Base-by-base conservation (phyloP, 2,797 vertebrate species). In the Notoglanidium macrostoma region DNA sequence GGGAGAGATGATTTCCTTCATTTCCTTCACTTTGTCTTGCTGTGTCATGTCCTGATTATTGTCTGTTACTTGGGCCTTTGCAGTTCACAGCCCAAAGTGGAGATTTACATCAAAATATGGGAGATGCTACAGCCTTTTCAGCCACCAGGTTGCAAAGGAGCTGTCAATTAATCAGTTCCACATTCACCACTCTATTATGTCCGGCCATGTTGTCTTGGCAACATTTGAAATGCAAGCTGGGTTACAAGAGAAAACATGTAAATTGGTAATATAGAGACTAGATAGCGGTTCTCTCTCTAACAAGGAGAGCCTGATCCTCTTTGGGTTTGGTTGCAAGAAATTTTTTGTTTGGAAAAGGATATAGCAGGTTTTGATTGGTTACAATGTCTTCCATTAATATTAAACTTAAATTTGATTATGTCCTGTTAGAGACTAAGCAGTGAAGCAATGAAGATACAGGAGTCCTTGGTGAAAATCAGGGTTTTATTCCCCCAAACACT, bases 11-110 rank as follows among this genome's bases (percentile, higher is more conserved):
- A 86, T 85, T 63, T 89, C 85, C 80, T 78, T 85, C 89, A 88
- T 90, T 90, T 90, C 85, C 85, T 86, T 79, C 78, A 57, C 68
- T 88, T 91, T 88, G 82, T 88, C 68, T 90, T 74, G 70, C 32
- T 88, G 65, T 86, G 86, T 74, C 29, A 35, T 68, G 35, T 87
- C 83, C 40, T 85, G 83, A 87, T 91, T 89, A 76, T 40, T 76
- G 82, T 61, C 59, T 76, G 85, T 89, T 61, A 85, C 83, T 85
- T 49, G 59, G 83, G 29, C 79, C 74, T 88, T 87, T 77, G 65
- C 49, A 32, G 81, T 89, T 83, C 59, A 74, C 29, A 11, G 55
- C 55, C 72, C 70, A 40, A 86, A 87, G 74, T 51, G 63, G 51
- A 74, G 86, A 85, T 40, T 85, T 77, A 54, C 87, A 89, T 90